Evolutionary conservation across 2,797 vertebrate genomes (phyloP), one percentile per base, ranked within the genome.

Genomic region (Rallus crepitans): DNA sequence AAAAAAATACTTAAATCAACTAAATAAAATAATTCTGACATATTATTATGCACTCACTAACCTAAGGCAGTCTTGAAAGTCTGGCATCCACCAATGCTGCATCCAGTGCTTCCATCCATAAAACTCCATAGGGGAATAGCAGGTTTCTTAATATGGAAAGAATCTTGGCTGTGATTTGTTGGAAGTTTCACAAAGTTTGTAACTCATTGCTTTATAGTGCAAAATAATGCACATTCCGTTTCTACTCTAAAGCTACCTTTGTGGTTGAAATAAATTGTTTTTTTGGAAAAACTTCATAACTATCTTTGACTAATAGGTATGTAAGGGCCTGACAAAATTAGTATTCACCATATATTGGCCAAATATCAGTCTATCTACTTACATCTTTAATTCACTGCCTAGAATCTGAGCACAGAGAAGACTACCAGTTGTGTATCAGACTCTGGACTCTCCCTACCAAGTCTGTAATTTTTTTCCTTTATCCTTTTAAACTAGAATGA

Each of bases 401-500:
- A 47, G 35, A 60, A 59, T 45, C n/a, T 73, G 40, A 82, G 28
- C 28, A 60, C 24, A 48, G 48, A 84, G 28, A 63, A 77, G 17
- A 20, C 12, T 10, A 18, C 27, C 0, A 0, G 13, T 27, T 39
- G 12, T 33, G 19, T 39, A 27, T 39, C 25, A 59, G 25, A 9
- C 19, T 83, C 25, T 40, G 35, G 16, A 71, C 20, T 76, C 87
- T 10, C 35, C 47, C 15, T 66, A 35, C 6, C 5, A 56, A 57
- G 65, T 15, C 30, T 57, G 37, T 39, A n/a, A 9, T 19, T 5
- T 24, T 42, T 82, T 89, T 75, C 37, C 45, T 8, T 84, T 84
- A 50, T 40, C 15, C 18, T 45, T 78, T 77, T 31, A 77, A 77
- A 63, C 3, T 61, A 47, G 68, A 65, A 65, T 15, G 0, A 57